phyloP scores from a whole-genome alignment of 2,797 vertebrate genomes.

The Lerista edwardsae region DNA sequence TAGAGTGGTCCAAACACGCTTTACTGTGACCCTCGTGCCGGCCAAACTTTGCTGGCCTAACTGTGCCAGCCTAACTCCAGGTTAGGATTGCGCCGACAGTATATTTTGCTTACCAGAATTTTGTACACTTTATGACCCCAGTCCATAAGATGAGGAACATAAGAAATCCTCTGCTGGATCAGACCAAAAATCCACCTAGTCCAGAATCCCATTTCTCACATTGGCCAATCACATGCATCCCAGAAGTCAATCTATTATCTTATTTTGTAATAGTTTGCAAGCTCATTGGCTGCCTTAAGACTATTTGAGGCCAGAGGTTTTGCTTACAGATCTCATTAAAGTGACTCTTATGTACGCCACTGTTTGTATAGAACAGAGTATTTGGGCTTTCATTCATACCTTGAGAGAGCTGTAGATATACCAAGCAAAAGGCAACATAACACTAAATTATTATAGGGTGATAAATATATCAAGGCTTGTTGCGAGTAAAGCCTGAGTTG shows the following conservation, averaged over 20 bases:
- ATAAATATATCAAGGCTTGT: slow-evolving; percentile 59
- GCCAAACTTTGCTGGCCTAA: too few relatives aligned
- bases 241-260: neutral
- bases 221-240: too few relatives aligned
- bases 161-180: too few relatives aligned
- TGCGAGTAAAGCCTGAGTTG: slow-evolving; percentile 29
- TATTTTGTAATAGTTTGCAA: neutral
- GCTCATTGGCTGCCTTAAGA: neutral
- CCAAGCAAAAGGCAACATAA: slow-evolving; percentile 51
- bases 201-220: too few relatives aligned
- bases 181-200: too few relatives aligned
- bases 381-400: slow-evolving; percentile 43
- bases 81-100: too few relatives aligned
- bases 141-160: too few relatives aligned
- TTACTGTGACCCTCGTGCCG: too few relatives aligned
- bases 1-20: too few relatives aligned
- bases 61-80: too few relatives aligned
- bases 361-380: slow-evolving; percentile 46
- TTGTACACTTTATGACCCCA: too few relatives aligned
- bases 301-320: slow-evolving; percentile 34
- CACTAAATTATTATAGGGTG: slow-evolving; percentile 56
- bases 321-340: slow-evolving; percentile 39
- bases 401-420: neutral
- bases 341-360: slow-evolving; percentile 33
- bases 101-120: too few relatives aligned